Percentiles rank a stretch among this genome's conserved stretches.
phyloP scores from a whole-genome alignment of 1,140 invertebrate species.

The Macrobrachium rosenbergii region DNA sequence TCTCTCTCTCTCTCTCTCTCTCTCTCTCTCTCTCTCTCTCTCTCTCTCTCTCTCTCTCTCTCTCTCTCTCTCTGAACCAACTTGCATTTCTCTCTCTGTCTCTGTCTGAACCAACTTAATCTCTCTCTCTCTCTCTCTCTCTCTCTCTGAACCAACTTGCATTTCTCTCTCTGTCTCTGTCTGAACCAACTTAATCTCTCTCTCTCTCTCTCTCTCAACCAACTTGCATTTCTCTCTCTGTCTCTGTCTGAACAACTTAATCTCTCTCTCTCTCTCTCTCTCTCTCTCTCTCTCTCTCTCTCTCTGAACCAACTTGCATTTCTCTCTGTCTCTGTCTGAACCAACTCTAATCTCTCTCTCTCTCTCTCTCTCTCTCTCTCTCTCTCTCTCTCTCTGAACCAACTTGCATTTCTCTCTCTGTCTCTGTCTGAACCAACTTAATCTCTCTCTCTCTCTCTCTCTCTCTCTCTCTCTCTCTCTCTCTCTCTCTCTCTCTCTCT shows the following conservation, averaged over 20 bases:
- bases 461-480: conserved; percentile 31
- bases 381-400: conserved; percentile 16
- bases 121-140: conserved; percentile 31
- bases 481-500: conserved; percentile 33
- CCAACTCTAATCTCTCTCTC: no score
- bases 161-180: conserved; percentile 21
- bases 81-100: conserved; percentile 12
- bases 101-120: no score
- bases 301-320: neutral
- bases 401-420: conserved; percentile 7
- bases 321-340: conserved; percentile 28
- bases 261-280: conserved; percentile 36
- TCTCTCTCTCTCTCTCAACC: conserved; percentile 23
- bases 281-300: conserved; percentile 31
- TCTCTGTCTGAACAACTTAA: no score
- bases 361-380: conserved; percentile 33
- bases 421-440: no score
- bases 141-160: neutral
- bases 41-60: conserved; percentile 33
- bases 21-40: conserved; percentile 33
- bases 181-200: no score
- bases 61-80: conserved; percentile 12
- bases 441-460: conserved; percentile 34
- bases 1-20: conserved; percentile 33
- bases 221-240: conserved; percentile 7